A percentile compares a stretch with the other conserved stretches of the same genome.
Conservation (phyloP, 2,797 vertebrate genomes). For the Arnoldichthys spilopterus region DNA sequence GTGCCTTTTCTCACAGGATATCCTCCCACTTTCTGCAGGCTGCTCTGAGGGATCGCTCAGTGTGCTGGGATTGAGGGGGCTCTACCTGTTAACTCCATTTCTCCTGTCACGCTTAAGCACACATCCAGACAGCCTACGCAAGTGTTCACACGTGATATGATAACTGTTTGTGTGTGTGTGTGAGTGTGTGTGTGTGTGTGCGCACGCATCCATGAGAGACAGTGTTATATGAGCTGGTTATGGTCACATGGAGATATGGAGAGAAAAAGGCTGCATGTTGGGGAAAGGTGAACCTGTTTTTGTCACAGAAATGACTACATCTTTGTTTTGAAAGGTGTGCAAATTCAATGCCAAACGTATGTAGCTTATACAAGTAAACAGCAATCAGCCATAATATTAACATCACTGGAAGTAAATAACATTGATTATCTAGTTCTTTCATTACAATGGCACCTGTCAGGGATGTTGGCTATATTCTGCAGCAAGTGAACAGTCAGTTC, state of each 20-base stretch:
- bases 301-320: background rate
- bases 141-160: conserved; percentile 36
- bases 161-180: conserved; percentile 15
- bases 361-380: no score
- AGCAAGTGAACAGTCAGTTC: no score
- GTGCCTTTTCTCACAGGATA: conserved; percentile 59
- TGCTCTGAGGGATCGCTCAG: conserved; percentile 20
- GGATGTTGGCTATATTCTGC: no score
- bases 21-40: conserved; percentile 58
- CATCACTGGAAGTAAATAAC: no score
- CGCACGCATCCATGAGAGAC: background rate
- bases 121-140: conserved; percentile 31
- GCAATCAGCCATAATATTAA: no score
- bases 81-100: conserved; percentile 23
- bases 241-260: background rate
- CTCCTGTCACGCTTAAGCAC: conserved; percentile 34
- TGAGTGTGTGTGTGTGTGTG: conserved; percentile 11
- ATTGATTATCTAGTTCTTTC: no score
- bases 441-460: no score
- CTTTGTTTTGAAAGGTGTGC: conserved; percentile 30
- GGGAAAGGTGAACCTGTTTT: background rate
- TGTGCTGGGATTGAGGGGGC: conserved; percentile 13
- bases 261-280: background rate
- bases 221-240: background rate
- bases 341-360: background rate